Evolutionary conservation across 2,797 vertebrate genomes (phyloP).

Genomic region (Siniperca scherzeri): DNA sequence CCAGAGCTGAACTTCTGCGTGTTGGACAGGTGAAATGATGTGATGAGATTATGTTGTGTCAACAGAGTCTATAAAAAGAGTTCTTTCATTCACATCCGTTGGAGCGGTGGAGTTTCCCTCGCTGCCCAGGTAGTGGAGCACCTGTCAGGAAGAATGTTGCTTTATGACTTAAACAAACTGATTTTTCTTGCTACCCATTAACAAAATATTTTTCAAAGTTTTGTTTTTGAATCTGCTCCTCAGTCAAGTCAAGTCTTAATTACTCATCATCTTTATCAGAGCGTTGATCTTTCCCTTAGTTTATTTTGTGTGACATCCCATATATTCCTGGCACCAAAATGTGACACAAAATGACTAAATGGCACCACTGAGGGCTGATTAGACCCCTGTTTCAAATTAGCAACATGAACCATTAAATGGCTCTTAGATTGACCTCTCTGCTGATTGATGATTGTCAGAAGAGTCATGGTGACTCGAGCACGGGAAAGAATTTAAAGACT

Average conservation of each 20-base stretch:
- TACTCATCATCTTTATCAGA: slow-evolving; percentile 35
- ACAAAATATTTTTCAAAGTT: not conserved
- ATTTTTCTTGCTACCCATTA: not conserved
- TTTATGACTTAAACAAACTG: slow-evolving; percentile 54
- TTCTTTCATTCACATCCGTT: slow-evolving; percentile 25
- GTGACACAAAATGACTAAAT: slow-evolving; percentile 83
- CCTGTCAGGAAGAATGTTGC: slow-evolving; percentile 47
- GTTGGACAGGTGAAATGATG: slow-evolving; percentile 28
- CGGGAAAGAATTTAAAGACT: slow-evolving; percentile 22
- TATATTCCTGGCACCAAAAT: slow-evolving; percentile 85
- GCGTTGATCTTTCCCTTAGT: slow-evolving; percentile 87
- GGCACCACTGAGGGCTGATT: slow-evolving; percentile 85
- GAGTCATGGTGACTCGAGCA: slow-evolving; percentile 52
- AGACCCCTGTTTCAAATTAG: slow-evolving; percentile 55
- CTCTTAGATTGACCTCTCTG: slow-evolving; percentile 15
- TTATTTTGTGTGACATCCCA: slow-evolving; percentile 78
- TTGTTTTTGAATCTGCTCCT: slow-evolving; percentile 12
- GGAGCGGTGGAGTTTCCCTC: slow-evolving; percentile 59
- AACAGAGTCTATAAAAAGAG: slow-evolving; percentile 34
- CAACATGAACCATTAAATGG: slow-evolving; percentile 76
- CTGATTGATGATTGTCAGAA: slow-evolving; percentile 23
- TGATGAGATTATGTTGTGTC: slow-evolving; percentile 25
- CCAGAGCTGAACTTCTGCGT: not conserved
- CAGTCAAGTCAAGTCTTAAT: slow-evolving; percentile 6
- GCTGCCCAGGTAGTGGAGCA: slow-evolving; percentile 41